These are phyloP conservation scores for Bombylius discolor DNA, from an alignment of 2,888 invertebrate genomes.

Conservation along the genomic window DNA sequence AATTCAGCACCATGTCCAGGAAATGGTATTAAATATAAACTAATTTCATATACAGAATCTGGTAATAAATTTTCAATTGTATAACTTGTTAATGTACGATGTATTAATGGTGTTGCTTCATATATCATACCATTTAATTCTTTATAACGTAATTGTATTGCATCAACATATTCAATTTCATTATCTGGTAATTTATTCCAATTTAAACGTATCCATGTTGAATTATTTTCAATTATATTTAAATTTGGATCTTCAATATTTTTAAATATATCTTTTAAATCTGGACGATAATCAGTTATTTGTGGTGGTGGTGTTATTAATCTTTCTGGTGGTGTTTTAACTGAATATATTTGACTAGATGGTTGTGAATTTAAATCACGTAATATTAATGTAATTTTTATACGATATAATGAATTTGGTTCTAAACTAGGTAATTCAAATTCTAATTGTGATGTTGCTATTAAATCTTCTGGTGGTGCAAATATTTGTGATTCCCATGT, in stretches of 20 bases:
- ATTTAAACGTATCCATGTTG: slow-evolving; percentile 61
- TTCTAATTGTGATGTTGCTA: slow-evolving; percentile 74
- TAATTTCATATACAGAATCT: slow-evolving; percentile 67
- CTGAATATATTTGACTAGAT: slow-evolving; percentile 60
- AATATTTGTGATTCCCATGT: slow-evolving; percentile 77
- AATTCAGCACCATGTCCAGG: slow-evolving; percentile 66
- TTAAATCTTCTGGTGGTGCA: slow-evolving; percentile 72
- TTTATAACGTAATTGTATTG: slow-evolving; percentile 74
- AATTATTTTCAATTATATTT: slow-evolving; percentile 58
- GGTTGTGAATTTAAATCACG: slow-evolving; percentile 66
- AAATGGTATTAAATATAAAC: slow-evolving; percentile 71
- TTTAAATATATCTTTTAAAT: slow-evolving; percentile 37
- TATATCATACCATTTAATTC: slow-evolving; percentile 71
- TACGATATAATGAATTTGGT: slow-evolving; percentile 67
- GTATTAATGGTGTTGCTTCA: slow-evolving; percentile 71
- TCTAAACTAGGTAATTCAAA: slow-evolving; percentile 65
- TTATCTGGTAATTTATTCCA: slow-evolving; percentile 74
- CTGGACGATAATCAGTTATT: slow-evolving; percentile 31
- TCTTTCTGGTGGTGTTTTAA: slow-evolving; percentile 50
- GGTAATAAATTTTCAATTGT: slow-evolving; percentile 66
- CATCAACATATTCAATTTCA: slow-evolving; percentile 74
- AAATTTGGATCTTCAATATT: slow-evolving; percentile 58
- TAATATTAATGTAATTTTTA: slow-evolving; percentile 67
- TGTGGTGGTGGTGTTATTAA: slow-evolving; percentile 35
- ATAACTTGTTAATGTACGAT: slow-evolving; percentile 64